phyloP scores from a whole-genome alignment of 1,140 invertebrate genomes.

The Trichonephila clavata region DNA sequence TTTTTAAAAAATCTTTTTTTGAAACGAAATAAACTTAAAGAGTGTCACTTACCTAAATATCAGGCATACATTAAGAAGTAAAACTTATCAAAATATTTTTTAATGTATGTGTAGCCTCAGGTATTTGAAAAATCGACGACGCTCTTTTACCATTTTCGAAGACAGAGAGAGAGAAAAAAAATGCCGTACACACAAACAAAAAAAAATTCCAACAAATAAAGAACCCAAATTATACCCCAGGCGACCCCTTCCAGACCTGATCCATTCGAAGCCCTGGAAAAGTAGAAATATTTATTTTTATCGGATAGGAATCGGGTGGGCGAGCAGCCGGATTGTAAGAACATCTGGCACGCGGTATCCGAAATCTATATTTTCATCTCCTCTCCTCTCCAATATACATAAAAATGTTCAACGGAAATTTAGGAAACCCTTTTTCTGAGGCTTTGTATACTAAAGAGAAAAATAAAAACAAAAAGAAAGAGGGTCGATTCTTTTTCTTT shows the following conservation, averaged over 20 bases:
- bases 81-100: neutral
- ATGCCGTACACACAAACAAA: too few relatives aligned
- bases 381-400: conserved; percentile 25
- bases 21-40: too few relatives aligned
- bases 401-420: conserved; percentile 33
- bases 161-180: neutral
- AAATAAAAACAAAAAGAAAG: neutral
- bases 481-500: neutral
- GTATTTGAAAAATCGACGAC: neutral
- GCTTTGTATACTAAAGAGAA: conserved; percentile 20
- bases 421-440: conserved; percentile 10
- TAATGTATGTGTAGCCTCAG: neutral
- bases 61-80: too few relatives aligned
- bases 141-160: neutral
- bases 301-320: neutral
- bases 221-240: neutral
- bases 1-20: too few relatives aligned
- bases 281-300: conserved; percentile 43
- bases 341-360: conserved; percentile 24
- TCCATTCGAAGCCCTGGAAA: neutral
- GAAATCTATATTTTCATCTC: conserved; percentile 48
- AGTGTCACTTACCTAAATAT: too few relatives aligned
- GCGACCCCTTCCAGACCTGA: neutral
- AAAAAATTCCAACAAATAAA: neutral
- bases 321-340: neutral